These are phyloP conservation scores for Mastomys natalensis DNA, from an alignment of 2,113 vertebrate species.

Conservation along the genomic window DNA sequence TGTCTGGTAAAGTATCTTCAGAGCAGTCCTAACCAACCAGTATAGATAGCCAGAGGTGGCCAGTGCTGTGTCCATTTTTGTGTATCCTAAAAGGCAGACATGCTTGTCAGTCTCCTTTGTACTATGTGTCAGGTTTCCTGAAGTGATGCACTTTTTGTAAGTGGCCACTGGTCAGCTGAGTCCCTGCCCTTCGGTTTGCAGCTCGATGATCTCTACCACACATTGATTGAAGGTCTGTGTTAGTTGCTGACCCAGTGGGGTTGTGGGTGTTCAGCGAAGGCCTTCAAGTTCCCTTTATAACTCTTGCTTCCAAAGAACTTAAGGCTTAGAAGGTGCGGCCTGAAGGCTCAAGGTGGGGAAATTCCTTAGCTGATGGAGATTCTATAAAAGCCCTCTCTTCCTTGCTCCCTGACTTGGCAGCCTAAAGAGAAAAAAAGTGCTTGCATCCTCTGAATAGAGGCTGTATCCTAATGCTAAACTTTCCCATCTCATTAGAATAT, in stretches of 20 bases:
- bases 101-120: background rate
- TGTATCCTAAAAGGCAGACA: background rate
- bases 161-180: background rate
- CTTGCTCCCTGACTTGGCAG: background rate
- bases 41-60: background rate
- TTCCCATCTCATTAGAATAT: conserved; percentile 64
- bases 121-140: background rate
- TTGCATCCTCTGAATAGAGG: background rate
- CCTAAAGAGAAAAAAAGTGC: conserved; percentile 26
- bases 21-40: background rate
- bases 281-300: background rate
- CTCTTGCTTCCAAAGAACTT: background rate
- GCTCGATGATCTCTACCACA: background rate
- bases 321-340: background rate
- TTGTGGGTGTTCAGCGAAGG: background rate
- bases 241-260: background rate
- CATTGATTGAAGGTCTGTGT: background rate
- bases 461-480: background rate
- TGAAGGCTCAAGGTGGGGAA: background rate
- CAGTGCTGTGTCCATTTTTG: background rate
- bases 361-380: background rate
- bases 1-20: background rate
- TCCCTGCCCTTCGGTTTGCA: background rate
- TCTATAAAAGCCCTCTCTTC: background rate
- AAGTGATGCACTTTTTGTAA: background rate